These are phyloP conservation scores for Eulimnadia texana DNA, from an alignment of 1,140 invertebrate species.

Conservation along the genomic window DNA sequence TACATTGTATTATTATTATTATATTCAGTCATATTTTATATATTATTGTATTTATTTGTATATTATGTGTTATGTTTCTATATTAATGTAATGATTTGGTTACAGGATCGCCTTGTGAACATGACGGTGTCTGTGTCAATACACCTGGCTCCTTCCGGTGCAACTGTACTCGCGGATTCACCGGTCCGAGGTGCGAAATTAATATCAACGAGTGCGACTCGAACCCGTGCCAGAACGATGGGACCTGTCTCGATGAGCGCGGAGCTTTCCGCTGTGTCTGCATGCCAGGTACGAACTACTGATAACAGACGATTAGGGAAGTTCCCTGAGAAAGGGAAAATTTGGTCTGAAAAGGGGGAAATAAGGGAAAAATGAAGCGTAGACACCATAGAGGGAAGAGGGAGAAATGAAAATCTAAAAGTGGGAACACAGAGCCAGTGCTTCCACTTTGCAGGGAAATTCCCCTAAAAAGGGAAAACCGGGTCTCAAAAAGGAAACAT, in stretches of 20 bases:
- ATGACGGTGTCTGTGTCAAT: conserved; percentile 86
- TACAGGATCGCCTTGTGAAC: conserved; percentile 72
- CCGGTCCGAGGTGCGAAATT: conserved; percentile 75
- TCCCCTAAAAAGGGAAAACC: no score
- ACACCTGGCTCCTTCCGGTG: conserved; percentile 84
- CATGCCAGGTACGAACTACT: conserved; percentile 70
- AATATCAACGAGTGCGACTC: conserved; percentile 91
- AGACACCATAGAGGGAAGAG: no score
- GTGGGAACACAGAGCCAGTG: no score
- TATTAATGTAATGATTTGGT: conserved; percentile 9
- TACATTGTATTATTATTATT: no score
- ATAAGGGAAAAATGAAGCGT: no score
- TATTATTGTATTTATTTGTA: conserved; percentile 2
- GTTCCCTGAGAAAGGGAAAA: no score
- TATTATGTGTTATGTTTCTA: conserved; percentile 17
- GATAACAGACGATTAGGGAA: no score
- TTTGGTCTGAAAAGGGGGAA: no score
- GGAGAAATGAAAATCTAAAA: no score
- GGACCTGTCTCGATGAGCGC: conserved; percentile 85
- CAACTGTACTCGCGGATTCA: conserved; percentile 83
- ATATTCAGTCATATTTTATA: conserved; percentile 5
- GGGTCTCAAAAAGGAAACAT: no score
- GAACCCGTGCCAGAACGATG: conserved; percentile 85
- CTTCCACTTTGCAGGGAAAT: no score
- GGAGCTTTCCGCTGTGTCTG: conserved; percentile 88